These are phyloP conservation scores for Cyclophora punctaria DNA, from an alignment of 2,888 invertebrate species.

Conservation along the genomic window DNA sequence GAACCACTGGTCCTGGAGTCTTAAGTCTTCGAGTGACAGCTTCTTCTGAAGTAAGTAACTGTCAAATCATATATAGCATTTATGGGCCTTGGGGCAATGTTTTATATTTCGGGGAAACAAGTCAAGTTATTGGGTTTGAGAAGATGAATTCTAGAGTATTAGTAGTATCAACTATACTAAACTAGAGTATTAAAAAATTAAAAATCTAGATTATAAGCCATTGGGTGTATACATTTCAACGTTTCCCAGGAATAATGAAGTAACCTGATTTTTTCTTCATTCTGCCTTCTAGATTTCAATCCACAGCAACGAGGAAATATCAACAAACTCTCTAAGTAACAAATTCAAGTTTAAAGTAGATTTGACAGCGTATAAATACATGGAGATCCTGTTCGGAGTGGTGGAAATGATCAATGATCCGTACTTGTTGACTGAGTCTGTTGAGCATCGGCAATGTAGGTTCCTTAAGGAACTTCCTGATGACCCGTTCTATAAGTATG, in stretches of 20 bases:
- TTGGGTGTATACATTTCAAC: no score
- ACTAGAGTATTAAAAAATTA: no score
- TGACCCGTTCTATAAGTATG: conserved; percentile 33
- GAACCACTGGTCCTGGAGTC: conserved; percentile 63
- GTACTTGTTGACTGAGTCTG: conserved; percentile 43
- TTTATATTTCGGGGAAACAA: no score
- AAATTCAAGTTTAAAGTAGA: conserved; percentile 34
- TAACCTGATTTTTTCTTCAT: background rate
- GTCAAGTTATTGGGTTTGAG: no score
- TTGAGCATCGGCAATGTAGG: conserved; percentile 72
- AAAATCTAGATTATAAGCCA: no score
- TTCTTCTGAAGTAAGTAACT: conserved; percentile 53
- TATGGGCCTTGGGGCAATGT: no score
- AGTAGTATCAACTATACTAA: no score
- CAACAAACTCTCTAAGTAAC: conserved; percentile 36
- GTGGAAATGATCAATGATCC: conserved; percentile 59
- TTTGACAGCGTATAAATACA: conserved; percentile 20
- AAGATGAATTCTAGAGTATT: no score
- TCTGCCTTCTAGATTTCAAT: conserved; percentile 35
- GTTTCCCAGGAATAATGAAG: no score
- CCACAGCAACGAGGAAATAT: conserved; percentile 49
- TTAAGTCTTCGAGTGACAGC: conserved; percentile 56
- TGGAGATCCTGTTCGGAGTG: conserved; percentile 38
- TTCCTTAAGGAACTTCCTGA: conserved; percentile 69
- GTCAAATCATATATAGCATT: no score